Conservation (phyloP, 2,797 vertebrate species). For the Dromococcyx pavoninus region DNA sequence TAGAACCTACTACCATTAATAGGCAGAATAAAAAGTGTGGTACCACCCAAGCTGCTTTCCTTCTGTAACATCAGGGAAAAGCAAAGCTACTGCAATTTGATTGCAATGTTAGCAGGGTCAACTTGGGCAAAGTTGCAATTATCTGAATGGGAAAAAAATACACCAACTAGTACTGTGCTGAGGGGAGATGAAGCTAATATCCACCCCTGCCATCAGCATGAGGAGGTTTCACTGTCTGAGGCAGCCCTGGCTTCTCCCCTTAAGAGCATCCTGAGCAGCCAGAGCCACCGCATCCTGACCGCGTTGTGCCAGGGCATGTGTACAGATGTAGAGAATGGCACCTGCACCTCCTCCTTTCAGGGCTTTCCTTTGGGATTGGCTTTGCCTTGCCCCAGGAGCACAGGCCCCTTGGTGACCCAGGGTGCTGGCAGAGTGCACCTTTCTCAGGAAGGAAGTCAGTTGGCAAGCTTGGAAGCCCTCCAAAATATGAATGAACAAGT, state of each 20-base stretch:
- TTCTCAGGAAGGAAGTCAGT: neutral
- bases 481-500: fast-evolving
- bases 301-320: fast-evolving
- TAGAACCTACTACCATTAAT: neutral
- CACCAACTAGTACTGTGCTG: neutral
- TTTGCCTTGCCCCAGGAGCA: neutral
- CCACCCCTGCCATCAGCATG: neutral
- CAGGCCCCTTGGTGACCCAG: neutral
- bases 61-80: neutral
- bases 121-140: neutral
- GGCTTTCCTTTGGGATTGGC: neutral
- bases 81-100: neutral
- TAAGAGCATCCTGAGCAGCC: neutral
- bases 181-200: neutral
- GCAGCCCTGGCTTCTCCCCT: neutral
- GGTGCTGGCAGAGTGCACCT: neutral
- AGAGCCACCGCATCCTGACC: neutral
- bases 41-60: neutral
- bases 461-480: neutral
- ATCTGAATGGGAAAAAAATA: neutral
- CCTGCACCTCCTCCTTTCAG: neutral
- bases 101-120: neutral
- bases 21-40: neutral
- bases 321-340: neutral
- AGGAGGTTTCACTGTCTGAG: neutral